Evolutionary conservation across 2,888 invertebrate genomes (phyloP), one percentile per base, ranked within the genome.

Genomic region (Tuberolachnus salignus): DNA sequence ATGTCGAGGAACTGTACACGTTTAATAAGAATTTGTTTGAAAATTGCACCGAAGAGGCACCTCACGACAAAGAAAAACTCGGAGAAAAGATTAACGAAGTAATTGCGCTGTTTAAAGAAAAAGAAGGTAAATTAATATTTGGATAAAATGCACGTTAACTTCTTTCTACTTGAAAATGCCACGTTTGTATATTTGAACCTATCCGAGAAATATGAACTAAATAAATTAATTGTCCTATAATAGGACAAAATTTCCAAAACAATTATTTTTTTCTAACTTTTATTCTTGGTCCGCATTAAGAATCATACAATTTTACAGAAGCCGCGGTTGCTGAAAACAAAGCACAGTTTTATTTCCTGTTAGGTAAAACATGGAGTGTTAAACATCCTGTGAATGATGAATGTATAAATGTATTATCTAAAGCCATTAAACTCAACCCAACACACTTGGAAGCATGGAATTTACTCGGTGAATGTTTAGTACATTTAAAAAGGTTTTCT

Each of bases 391-490:
- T 91, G 83, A 92, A 93, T 0, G 90, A 92, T 81, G 92, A 92
- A 83, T 88, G 90, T 70, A 14, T 78, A n/a, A 78, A 61, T 23
- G 44, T 70, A 6, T 87, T 95, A 64, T 92, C 93, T 69, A 93
- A 92, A 85, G 91, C 95, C 4, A 92, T 95, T 0, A 95, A 95
- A 85, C 86, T 95, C 57, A 92, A 94, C 84, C 94, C 94, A 1
- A 91, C 90, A 83, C 86, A 92, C 75, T 89, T 92, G 0, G 91
- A 92, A 74, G 94, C 94, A 0, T 95, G 95, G 95, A 94, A 94
- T 84, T 92, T 94, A 85, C 87, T 96, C 0, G 95, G 95, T 0
- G 94, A 94, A 85, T 92, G 92, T 84, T 94, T 93, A 85, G 94
- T 94, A 92, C 95, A 95, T 86, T 92, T 92, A 84, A 90, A 91